Conservation (phyloP, 1,140 invertebrate genomes). For the Hycleus phaleratus region DNA sequence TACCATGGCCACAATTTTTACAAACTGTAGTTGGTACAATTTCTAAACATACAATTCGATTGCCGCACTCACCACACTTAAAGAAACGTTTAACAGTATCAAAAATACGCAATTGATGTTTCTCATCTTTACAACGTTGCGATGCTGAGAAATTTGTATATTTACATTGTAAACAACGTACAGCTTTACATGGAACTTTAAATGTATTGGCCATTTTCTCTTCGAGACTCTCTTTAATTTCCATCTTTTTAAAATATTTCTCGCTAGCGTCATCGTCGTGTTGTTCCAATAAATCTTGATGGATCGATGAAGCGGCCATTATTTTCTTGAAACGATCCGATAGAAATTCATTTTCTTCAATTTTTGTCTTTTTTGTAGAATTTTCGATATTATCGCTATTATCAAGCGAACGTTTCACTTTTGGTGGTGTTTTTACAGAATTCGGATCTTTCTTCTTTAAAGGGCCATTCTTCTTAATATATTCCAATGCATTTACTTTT, state of each 20-base stretch:
- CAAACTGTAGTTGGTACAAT: constrained; percentile 70
- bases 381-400: constrained; percentile 35
- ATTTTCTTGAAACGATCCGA: constrained; percentile 69
- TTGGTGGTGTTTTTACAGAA: constrained; percentile 48
- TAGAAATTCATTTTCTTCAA: constrained; percentile 43
- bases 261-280: constrained; percentile 69
- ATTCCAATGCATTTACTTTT: constrained; percentile 61
- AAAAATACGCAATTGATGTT: constrained; percentile 68
- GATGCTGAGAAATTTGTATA: constrained; percentile 80
- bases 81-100: constrained; percentile 84
- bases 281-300: constrained; percentile 65
- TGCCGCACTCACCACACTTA: constrained; percentile 78
- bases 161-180: constrained; percentile 79
- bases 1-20: constrained; percentile 63
- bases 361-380: constrained; percentile 44
- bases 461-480: constrained; percentile 56
- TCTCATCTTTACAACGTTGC: constrained; percentile 73
- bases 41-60: constrained; percentile 70
- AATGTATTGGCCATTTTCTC: constrained; percentile 84
- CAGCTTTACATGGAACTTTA: constrained; percentile 79
- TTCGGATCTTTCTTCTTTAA: constrained; percentile 62
- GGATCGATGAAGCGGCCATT: constrained; percentile 68
- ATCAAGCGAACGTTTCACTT: constrained; percentile 24
- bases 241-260: constrained; percentile 81
- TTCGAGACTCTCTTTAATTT: constrained; percentile 85